A percentile compares a stretch with the other conserved stretches of the same genome.
Evolutionary conservation across 30 jellyfish, hydroid and myxozoan genomes (phyloP).

Genomic region (Hydra vulgaris): DNA sequence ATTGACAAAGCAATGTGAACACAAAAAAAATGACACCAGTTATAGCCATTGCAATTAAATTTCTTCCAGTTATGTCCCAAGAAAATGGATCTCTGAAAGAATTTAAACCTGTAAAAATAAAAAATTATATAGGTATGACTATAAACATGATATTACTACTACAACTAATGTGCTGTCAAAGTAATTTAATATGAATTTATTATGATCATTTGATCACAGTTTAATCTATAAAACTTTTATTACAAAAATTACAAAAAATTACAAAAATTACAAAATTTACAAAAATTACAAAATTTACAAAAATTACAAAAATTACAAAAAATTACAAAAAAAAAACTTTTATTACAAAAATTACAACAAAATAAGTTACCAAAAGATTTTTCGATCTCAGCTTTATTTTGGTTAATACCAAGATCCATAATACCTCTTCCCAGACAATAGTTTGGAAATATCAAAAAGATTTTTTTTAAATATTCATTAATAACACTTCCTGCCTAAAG

Average conservation of each 20-base stretch:
- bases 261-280: too few relatives aligned
- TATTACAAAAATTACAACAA: too few relatives aligned
- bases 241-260: too few relatives aligned
- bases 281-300: too few relatives aligned
- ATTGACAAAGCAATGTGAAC: slow-evolving; percentile 50
- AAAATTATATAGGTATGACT: not conserved
- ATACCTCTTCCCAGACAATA: slow-evolving; percentile 79
- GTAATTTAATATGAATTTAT: too few relatives aligned
- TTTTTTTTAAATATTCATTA: slow-evolving; percentile 39
- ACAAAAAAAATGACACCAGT: slow-evolving; percentile 50
- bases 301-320: too few relatives aligned
- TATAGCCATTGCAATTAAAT: slow-evolving; percentile 57
- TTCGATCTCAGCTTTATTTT: slow-evolving; percentile 45
- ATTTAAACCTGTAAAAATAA: slow-evolving; percentile 22
- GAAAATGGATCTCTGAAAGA: slow-evolving; percentile 54
- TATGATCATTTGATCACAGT: too few relatives aligned
- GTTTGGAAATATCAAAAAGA: slow-evolving; percentile 63
- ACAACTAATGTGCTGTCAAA: too few relatives aligned
- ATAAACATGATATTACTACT: too few relatives aligned
- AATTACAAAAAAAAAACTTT: too few relatives aligned
- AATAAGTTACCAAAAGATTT: slow-evolving; percentile 44
- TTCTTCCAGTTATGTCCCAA: slow-evolving; percentile 67
- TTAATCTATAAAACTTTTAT: too few relatives aligned
- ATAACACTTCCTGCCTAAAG: slow-evolving; percentile 39
- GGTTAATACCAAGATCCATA: slow-evolving; percentile 83